Conservation (phyloP, 2,113 vertebrate species). For the Leucoraja erinaceus region DNA sequence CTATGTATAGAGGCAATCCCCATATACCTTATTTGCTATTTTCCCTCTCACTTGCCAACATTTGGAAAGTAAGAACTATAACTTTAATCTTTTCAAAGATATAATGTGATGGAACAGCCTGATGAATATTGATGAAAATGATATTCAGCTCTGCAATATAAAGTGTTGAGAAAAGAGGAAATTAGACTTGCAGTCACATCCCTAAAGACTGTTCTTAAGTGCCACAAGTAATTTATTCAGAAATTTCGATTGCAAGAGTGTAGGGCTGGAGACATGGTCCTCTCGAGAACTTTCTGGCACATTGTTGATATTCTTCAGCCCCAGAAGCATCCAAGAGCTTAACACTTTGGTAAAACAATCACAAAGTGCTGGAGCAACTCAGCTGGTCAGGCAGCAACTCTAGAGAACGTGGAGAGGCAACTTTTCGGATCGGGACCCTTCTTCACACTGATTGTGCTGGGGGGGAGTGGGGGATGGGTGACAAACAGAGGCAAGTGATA, state of each 20-base stretch:
- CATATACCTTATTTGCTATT: background rate
- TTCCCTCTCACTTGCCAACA: background rate
- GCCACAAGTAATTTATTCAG: background rate
- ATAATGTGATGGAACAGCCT: background rate
- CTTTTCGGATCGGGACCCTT: too few relatives aligned
- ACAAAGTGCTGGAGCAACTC: too few relatives aligned
- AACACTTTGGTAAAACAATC: background rate
- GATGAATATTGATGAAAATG: background rate
- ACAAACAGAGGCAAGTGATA: too few relatives aligned
- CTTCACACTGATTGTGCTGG: too few relatives aligned
- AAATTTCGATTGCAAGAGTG: background rate
- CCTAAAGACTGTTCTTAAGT: background rate
- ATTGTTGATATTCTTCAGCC: background rate
- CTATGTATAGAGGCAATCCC: background rate
- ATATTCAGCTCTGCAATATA: background rate
- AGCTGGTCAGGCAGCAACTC: too few relatives aligned
- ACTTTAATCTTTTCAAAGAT: background rate
- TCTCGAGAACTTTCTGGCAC: background rate
- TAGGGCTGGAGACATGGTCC: background rate
- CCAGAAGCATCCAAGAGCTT: background rate
- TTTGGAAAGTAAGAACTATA: background rate
- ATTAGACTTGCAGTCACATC: background rate
- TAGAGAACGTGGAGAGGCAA: too few relatives aligned
- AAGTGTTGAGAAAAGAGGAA: background rate
- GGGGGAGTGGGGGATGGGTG: too few relatives aligned